Conservation (phyloP, 2,797 vertebrate genomes). For the Phrynocephalus guinanensis region DNA sequence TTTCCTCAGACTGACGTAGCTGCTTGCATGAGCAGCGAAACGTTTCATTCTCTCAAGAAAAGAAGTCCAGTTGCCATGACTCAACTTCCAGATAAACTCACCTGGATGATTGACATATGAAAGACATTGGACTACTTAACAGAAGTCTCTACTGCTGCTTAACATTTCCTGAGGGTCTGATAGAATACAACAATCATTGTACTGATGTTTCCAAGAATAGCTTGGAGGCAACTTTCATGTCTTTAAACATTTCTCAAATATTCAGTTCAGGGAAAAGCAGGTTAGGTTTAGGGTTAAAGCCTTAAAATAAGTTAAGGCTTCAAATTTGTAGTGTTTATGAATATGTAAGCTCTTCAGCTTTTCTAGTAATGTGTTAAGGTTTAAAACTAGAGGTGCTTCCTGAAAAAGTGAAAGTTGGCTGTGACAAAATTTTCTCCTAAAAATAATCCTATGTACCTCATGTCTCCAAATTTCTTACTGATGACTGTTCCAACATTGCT, state of each 20-base stretch:
- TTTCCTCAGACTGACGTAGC: no score
- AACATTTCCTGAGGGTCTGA: constrained; percentile 4
- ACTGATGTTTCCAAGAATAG: constrained; percentile 35
- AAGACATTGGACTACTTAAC: not conserved
- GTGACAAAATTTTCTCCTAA: not conserved
- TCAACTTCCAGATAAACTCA: no score
- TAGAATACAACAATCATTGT: not conserved
- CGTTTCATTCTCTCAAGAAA: no score
- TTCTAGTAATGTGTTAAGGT: not conserved
- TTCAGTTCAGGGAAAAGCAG: not conserved
- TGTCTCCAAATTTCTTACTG: constrained; percentile 94
- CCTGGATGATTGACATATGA: not conserved
- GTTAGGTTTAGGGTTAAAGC: no score
- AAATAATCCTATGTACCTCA: constrained; percentile 85
- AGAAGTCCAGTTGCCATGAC: no score
- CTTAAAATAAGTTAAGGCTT: constrained; percentile 29
- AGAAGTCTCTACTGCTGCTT: constrained; percentile 1
- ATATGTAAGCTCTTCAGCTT: not conserved
- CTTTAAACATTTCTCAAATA: constrained; percentile 2
- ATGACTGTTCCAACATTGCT: constrained; percentile 91
- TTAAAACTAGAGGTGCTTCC: constrained; percentile 4
- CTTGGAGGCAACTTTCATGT: constrained; percentile 15
- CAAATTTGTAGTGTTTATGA: not conserved
- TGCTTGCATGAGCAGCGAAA: no score
- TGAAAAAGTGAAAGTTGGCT: constrained; percentile 34